Conservation (phyloP, 2,797 vertebrate genomes). For the Paramormyrops hopkinsi region DNA sequence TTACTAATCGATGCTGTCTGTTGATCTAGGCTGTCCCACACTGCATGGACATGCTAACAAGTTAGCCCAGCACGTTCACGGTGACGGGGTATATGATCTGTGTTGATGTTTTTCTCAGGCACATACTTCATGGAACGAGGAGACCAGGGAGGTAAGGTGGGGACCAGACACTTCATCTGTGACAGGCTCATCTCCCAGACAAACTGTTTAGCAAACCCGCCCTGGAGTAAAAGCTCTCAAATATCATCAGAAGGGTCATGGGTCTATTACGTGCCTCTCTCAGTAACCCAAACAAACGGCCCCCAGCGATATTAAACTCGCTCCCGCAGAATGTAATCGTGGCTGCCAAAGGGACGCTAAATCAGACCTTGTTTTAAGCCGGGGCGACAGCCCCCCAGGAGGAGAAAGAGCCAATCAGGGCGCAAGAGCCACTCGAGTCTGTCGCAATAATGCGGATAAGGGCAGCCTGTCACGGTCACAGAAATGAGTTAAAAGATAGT, state of each 20-base stretch:
- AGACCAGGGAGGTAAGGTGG: background rate
- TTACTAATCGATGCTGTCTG: background rate
- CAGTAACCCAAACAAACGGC: slow-evolving; percentile 34
- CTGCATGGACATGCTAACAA: background rate
- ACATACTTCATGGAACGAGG: background rate
- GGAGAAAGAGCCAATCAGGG: slow-evolving; percentile 9
- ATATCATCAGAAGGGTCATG: slow-evolving; percentile 16
- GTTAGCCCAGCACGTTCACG: background rate
- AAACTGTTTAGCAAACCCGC: background rate
- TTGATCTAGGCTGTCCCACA: background rate
- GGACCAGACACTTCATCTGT: background rate
- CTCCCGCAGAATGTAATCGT: slow-evolving; percentile 16
- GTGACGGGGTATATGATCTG: background rate
- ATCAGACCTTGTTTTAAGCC: slow-evolving; percentile 20
- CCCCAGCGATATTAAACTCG: slow-evolving; percentile 25
- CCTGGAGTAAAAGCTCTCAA: slow-evolving; percentile 5
- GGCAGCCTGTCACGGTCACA: slow-evolving; percentile 29
- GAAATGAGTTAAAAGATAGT: slow-evolving; percentile 31
- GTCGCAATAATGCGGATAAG: slow-evolving; percentile 32
- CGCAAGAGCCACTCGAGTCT: slow-evolving; percentile 23
- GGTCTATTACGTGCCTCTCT: slow-evolving; percentile 29
- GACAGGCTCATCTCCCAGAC: background rate
- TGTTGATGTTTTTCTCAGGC: background rate
- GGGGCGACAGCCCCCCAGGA: background rate
- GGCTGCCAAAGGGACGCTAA: slow-evolving; percentile 26